Evolutionary conservation across 2,113 vertebrate species (phyloP), one percentile per base, ranked within the genome.

Genomic region (Lagopus leucura): DNA sequence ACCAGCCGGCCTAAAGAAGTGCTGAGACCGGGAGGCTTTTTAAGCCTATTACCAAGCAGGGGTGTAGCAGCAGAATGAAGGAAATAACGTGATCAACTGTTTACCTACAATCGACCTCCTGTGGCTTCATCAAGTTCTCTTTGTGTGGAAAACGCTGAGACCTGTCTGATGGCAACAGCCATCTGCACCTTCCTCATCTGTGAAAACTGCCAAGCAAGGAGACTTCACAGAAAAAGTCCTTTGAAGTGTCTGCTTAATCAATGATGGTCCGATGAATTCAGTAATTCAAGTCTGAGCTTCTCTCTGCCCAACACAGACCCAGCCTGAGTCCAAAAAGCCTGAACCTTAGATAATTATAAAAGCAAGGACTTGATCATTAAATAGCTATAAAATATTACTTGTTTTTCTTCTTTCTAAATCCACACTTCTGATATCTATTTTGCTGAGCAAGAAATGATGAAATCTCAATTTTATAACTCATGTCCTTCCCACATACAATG

Each of bases 41-140:
- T 4, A 75, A 70, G 45, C 10, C 0, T 18, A 38, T 43, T 88
- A 81, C 12, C 36, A 83, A 42, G 64, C 5, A 69, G 27, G 40
- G 0, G 0, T 1, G 7, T 6, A 43, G 38, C 4, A 55, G 38
- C 2, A 65, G 16, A 69, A 82, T 0, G 2, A 3, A 69, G n/a
- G 4, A 48, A 75, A 50, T 2, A 9, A 19, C 0, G 0, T 11
- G 27, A 58, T 5, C 6, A 86, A 36, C 3, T 54, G 25, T 4
- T 2, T 14, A 3, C 22, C 43, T 45, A 5, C 0, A 48, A 1
- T 11, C 3, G n/a, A 38, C n/a, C 4, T 48, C 42, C 45, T 28
- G 27, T 8, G 30, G 24, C 13, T 77, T 70, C 42, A 11, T 9
- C 5, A 65, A 60, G 11, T 42, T 18, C 5, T 25, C 27, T 48